phyloP scores from a whole-genome alignment of 2,797 vertebrate species.

The Lagorchestes hirsutus region DNA sequence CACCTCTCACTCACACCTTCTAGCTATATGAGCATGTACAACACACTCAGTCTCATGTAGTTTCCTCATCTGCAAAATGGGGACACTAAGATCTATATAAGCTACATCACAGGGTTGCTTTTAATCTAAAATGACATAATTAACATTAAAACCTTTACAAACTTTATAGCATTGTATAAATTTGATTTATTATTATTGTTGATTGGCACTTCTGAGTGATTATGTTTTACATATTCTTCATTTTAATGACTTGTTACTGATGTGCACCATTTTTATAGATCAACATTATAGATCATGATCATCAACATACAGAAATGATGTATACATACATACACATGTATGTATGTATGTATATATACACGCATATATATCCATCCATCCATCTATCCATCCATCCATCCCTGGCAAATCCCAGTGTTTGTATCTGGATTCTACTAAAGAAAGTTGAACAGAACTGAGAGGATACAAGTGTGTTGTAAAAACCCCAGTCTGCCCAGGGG shows the following conservation, averaged over 20 bases:
- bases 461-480: not conserved
- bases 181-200: not conserved
- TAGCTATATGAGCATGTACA: not conserved
- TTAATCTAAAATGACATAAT: not conserved
- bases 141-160: not conserved
- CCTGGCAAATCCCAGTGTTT: not conserved
- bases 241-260: not conserved
- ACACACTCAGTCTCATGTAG: not conserved
- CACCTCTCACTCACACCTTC: not conserved
- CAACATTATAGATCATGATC: not conserved
- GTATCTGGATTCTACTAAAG: slow-evolving; percentile 65
- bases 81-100: not conserved
- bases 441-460: slow-evolving; percentile 58
- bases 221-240: not conserved
- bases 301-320: not conserved
- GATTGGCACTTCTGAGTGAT: not conserved
- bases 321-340: no score
- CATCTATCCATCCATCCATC: not conserved
- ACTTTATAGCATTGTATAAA: not conserved
- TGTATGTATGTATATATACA: no score
- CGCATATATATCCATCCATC: no score
- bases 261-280: not conserved
- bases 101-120: not conserved
- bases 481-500: not conserved
- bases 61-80: not conserved